Base-by-base conservation (phyloP, 1,140 invertebrate genomes). In the Euwallacea fornicatus region DNA sequence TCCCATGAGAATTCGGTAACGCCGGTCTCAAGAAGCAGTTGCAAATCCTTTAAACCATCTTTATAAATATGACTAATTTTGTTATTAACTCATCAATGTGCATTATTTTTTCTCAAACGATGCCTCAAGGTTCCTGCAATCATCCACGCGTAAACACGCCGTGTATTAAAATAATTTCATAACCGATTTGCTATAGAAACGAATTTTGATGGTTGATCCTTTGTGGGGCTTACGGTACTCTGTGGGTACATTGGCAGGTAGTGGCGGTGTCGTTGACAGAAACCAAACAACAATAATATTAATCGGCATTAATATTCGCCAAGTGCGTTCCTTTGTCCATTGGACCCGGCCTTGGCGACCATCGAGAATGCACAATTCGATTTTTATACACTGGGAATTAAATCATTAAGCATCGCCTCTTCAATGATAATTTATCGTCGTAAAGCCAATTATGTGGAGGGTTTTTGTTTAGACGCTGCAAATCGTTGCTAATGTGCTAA, bases 241-340 rank as follows among this genome's bases (percentile, higher is more conserved):
- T 1, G 21, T 33, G 21, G 65, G 65, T 67, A 67, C 66, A 46
- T 71, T 65, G 69, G 59, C 69, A 58, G 46, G 9, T 50, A 33
- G 1, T 33, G 21, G 46, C 46, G 63, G 69, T 68, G 66, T 71
- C 69, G 56, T 59, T 71, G 69, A 50, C 69, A 66, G 69, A 71
- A 69, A 56, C 55, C 1, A 58, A 66, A 63, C 65, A 69, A 56
- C 55, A 13, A 58, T 66, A 66, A 56, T 71, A 66, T 66, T 33
- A 50, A 66, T 66, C 47, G 13, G 11, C 16, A 71, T 71, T 71
- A 71, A 50, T 71, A 71, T 71, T 71, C 69, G 44, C 0, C 7
- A 41, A 66, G 63, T 59, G 69, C 13, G 10, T 66, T 60, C 62
- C 62, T 50, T 68, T 64, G 61, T 70, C 56, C 68, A 70, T 56